Evolutionary conservation across 1,140 invertebrate genomes (phyloP).

Genomic region (Panonychus citri): DNA sequence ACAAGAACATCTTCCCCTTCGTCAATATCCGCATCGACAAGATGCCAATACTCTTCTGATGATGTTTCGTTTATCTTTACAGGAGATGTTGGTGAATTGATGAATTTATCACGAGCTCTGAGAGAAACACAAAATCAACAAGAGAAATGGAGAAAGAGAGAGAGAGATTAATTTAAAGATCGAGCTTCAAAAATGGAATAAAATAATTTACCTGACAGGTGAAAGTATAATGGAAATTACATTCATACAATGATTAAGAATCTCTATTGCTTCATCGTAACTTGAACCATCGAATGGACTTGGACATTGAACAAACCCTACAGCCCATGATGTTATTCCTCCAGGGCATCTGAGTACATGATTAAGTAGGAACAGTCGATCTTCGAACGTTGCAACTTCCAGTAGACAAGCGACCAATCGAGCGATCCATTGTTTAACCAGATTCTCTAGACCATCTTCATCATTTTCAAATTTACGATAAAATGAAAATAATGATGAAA

Average conservation of each 20-base stretch:
- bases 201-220: constrained; percentile 1
- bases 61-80: neutral
- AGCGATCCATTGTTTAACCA: constrained; percentile 1
- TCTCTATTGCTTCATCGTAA: neutral
- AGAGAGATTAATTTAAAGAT: neutral
- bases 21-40: constrained; percentile 3
- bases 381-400: neutral
- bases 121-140: neutral
- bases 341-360: constrained; percentile 9
- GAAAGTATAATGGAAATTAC: constrained; percentile 8
- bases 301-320: constrained; percentile 3
- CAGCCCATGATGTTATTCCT: constrained; percentile 1
- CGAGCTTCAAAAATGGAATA: neutral
- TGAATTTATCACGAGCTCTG: constrained; percentile 2
- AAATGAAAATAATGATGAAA: constrained; percentile 2
- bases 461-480: neutral
- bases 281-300: constrained; percentile 1
- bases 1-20: constrained; percentile 7
- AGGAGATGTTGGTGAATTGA: neutral
- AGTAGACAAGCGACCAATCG: neutral
- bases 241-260: constrained; percentile 6
- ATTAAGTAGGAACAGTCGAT: constrained; percentile 10
- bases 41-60: constrained; percentile 3
- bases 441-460: neutral
- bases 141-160: neutral